Base-by-base conservation (phyloP, 53 echinoderm and acorn worm genomes). In the Hippasteria phrygiana region DNA sequence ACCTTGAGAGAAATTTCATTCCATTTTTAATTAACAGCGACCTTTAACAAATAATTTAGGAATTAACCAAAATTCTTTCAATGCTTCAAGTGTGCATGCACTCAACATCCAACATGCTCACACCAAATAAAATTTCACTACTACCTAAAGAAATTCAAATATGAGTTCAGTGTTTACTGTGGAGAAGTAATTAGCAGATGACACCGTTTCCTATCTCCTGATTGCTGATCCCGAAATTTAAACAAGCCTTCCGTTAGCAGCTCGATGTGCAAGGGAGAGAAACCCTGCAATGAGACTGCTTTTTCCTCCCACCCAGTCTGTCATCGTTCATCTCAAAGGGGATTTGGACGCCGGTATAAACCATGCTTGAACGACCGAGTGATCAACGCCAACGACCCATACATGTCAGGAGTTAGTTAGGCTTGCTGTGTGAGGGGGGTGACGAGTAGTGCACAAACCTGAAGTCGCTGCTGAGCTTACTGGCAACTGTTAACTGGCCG, bases 291-390 rank as follows among this genome's bases (percentile, higher is more conserved):
- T 18, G 26, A 67, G 1, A 2, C 62, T 11, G 47, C 39, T 56
- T 36, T 35, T 78, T 33, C 38, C 6, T 53, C 77, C n/a, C 20
- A 34, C 62, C 40, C 16, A n/a, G 35, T 84, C 84, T 84, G 84
- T 84, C 84, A 71, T 41, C 48, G 64, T 12, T 8, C 37, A 36
- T 64, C 84, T 84, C 84, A 84, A 51, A 36, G 84, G 81, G 69
- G 75, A 75, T 75, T 84, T 84, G 48, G 69, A 22, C 14, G 43
- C 70, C 36, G 84, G 84, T 70, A 87, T 74, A 87, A 87, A 87
- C 31, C 74, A 55, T 62, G 75, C 87, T 74, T 75, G 74, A 73
- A 56, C 24, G 87, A 43, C 74, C 87, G 74, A 62, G 54, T 74
- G 74, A 74, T 73, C 87, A 75, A 71, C 70, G 84, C 20, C 51